Evolutionary conservation across 2,113 vertebrate species (phyloP), one percentile per base, ranked within the genome.

Genomic region (Macaca nemestrina): DNA sequence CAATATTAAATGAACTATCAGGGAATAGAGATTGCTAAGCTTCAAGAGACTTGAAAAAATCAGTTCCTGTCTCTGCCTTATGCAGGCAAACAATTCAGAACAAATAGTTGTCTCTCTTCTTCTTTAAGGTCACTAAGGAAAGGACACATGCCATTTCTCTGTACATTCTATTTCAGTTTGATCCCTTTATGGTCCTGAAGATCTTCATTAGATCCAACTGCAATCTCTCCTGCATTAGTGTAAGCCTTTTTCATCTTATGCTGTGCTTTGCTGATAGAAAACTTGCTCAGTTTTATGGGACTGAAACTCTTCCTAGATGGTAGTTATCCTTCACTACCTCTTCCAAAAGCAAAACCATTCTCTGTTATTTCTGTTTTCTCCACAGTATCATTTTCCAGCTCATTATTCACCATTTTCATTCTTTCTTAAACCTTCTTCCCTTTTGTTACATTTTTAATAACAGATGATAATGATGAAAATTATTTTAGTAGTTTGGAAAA

Each of bases 161-260:
- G 76, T 52, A 92, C 57, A 57, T 83, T 76, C 30, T 13, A 43
- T 57, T 76, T 82, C 57, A 70, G 45, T n/a, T 48, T 85, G 90
- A 97, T 91, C 79, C 45, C 59, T 89, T 84, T n/a, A 25, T 22
- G 25, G 22, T 67, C 94, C 80, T 25, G 4, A 59, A 90, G 70
- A 43, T 64, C 70, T 83, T 92, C 81, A 23, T 57, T 75, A 35
- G 11, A 89, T 89, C 79, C 96, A 43, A 6, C 27, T 18, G 6
- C 6, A 84, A 80, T 90, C 83, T 88, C 75, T 73, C 45, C 40
- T 45, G 48, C 72, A n/a, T 90, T 52, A 52, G 10, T 13, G 11
- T 73, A 88, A 96, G n/a, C 40, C 5, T n/a, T 75, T 83, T 96
- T 78, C 87, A 61, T 94, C 75, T 87, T 88, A 90, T 50, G 30